A percentile compares a stretch with the other conserved stretches of the same genome.
phyloP scores from a whole-genome alignment of 2,888 invertebrate genomes.

The Bugula neritina region DNA sequence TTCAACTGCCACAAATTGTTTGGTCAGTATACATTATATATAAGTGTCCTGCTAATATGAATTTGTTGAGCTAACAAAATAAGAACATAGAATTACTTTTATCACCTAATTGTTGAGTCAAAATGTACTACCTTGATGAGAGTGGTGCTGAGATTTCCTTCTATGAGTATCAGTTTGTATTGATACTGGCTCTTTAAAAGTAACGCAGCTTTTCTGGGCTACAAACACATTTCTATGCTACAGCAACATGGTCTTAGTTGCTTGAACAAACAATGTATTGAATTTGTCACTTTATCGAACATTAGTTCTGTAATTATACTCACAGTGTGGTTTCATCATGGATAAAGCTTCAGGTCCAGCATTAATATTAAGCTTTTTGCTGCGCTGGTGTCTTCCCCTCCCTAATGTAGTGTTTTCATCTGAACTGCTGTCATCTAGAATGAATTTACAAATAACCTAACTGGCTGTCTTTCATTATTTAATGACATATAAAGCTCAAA shows the following conservation, averaged over 20 bases:
- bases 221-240: not conserved
- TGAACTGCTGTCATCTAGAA: constrained; percentile 16
- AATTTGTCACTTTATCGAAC: no score
- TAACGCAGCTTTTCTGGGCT: constrained; percentile 3
- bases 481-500: no score
- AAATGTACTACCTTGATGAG: not conserved
- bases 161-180: constrained; percentile 2
- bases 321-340: constrained; percentile 7
- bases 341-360: constrained; percentile 19
- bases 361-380: constrained; percentile 7
- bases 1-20: not conserved
- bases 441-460: no score
- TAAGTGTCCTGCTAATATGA: no score
- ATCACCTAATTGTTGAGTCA: not conserved
- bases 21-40: no score
- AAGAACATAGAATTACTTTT: not conserved
- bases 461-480: no score
- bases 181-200: constrained; percentile 13
- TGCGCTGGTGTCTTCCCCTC: not conserved
- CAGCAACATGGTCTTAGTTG: no score
- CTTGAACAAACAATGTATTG: no score
- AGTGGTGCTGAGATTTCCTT: not conserved
- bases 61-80: no score
- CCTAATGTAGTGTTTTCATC: constrained; percentile 29
- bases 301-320: no score